Evolutionary conservation across 2,888 invertebrate species (phyloP), one percentile per base, ranked within the genome.

Genomic region (Acholoe squamosa): DNA sequence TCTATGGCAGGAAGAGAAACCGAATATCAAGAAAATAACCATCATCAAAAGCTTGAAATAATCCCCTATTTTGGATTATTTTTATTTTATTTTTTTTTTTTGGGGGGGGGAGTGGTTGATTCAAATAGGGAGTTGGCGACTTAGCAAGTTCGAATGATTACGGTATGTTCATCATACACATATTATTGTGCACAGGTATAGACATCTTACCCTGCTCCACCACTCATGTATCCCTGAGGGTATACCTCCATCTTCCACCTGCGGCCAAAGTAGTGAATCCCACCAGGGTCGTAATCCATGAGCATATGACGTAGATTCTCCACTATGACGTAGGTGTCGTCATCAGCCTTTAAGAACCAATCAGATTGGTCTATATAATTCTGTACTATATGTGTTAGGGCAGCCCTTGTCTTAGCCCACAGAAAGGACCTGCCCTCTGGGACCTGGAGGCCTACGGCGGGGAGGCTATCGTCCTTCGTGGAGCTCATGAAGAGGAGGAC

Each of bases 271-370:
- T 98, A 99, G 14, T 98, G 96, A 0, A 98, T 97, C 0, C 97
- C 97, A 0, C 97, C 96, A 0, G 98, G 96, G 93, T 97, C 97
- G 94, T 98, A 97, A 0, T 97, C 97, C 52, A 97, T 97, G 33
- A 99, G 96, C 97, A 99, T 43, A 94, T 98, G 98, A n/a, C 99
- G 97, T 71, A 99, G 96, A 96, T 99, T 99, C 96, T 99, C 99
- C 67, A 99, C 97, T 67, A 99, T 97, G 43, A 99, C 98, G 96
- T 98, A 99, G 97, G 99, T 99, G 95, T 99, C 99, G 96, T 99
- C 99, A 94, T 99, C 99, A 25, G 99, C 99, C 96, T 99, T 99
- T 94, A 99, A 96, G 95, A 99, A 99, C 99, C 99, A 99, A 96
- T 99, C 99, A 0, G 98, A 98, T 90, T 98, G 97, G 93, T 98